Conservation (phyloP, 2,113 vertebrate species). For the Phycodurus eques region DNA sequence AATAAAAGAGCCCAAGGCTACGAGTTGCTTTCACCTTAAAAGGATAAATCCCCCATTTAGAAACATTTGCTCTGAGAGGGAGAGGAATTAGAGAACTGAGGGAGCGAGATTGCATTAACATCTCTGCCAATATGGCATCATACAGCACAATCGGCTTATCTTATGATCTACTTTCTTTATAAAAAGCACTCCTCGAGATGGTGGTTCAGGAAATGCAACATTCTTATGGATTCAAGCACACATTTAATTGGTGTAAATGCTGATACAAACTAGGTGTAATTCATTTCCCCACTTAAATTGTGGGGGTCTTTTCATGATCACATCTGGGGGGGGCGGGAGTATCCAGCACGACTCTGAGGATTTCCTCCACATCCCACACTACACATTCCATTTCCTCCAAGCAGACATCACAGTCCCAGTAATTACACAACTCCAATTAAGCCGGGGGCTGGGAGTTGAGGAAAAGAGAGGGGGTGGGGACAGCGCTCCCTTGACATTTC, state of each 20-base stretch:
- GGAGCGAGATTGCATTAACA: slow-evolving; percentile 58
- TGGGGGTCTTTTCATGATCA: slow-evolving; percentile 45
- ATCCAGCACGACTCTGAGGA: slow-evolving; percentile 38
- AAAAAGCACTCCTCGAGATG: neutral
- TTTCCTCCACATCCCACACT: slow-evolving; percentile 38
- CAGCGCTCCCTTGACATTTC: slow-evolving; percentile 69
- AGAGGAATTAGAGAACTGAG: slow-evolving; percentile 42
- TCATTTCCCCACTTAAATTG: slow-evolving; percentile 34
- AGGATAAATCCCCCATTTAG: slow-evolving; percentile 63
- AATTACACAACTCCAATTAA: slow-evolving; percentile 72
- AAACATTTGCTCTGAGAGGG: slow-evolving; percentile 57
- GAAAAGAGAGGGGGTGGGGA: slow-evolving; percentile 46
- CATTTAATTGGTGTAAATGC: slow-evolving; percentile 31
- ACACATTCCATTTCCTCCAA: slow-evolving; percentile 47
- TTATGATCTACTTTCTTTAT: slow-evolving; percentile 8
- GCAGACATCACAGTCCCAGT: slow-evolving; percentile 62
- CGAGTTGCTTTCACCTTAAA: slow-evolving; percentile 52
- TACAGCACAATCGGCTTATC: slow-evolving; percentile 47
- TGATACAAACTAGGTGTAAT: slow-evolving; percentile 28
- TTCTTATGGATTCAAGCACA: slow-evolving; percentile 30
- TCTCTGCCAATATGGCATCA: slow-evolving; percentile 42
- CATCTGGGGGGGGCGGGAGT: neutral
- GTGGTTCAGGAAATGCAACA: neutral
- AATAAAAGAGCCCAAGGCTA: slow-evolving; percentile 67
- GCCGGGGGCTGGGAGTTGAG: slow-evolving; percentile 48